Evolutionary conservation across 2,888 invertebrate species (phyloP).

Genomic region (Ecdyonurus torrentis): DNA sequence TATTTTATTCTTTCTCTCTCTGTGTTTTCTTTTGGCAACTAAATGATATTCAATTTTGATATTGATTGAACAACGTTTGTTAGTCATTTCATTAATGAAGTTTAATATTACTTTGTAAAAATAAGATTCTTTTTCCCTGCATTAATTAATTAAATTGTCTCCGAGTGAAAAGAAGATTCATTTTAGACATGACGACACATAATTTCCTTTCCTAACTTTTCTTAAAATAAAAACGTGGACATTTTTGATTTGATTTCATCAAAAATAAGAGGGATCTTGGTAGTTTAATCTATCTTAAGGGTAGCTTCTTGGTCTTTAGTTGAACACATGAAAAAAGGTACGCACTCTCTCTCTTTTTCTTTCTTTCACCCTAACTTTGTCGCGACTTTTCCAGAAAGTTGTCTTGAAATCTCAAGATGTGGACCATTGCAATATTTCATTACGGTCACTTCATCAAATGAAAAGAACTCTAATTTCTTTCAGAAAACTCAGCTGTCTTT

Average conservation of each 20-base stretch:
- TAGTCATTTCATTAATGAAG: not conserved
- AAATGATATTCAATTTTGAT: not conserved
- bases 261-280: not conserved
- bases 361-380: not conserved
- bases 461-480: not conserved
- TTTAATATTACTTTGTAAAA: not conserved
- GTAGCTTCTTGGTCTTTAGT: not conserved
- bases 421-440: not conserved
- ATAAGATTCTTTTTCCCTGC: not conserved
- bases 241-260: not conserved
- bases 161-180: not conserved
- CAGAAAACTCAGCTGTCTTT: not conserved
- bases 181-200: not conserved
- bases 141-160: not conserved
- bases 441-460: not conserved
- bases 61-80: not conserved
- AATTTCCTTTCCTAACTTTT: not conserved
- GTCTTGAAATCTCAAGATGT: not conserved
- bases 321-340: too few species aligned
- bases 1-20: too few species aligned
- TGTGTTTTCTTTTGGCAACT: too few species aligned
- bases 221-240: not conserved
- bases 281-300: not conserved
- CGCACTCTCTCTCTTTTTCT: too few species aligned
- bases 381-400: not conserved